phyloP scores from a whole-genome alignment of 2,888 invertebrate genomes.

The Andrena bucephala region DNA sequence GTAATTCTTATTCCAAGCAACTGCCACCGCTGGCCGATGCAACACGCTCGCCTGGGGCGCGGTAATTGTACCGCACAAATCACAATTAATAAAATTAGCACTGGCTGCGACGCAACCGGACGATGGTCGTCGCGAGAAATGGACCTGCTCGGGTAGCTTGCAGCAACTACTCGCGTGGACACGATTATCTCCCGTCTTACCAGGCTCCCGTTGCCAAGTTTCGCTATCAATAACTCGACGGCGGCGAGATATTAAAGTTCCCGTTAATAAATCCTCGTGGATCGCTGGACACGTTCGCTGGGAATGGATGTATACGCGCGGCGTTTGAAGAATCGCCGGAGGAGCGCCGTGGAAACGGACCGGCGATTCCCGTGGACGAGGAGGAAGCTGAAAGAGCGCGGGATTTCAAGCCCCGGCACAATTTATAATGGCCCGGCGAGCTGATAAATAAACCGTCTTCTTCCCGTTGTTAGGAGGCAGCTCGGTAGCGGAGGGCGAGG shows the following conservation, averaged over 20 bases:
- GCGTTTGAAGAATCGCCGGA: slow-evolving; percentile 7
- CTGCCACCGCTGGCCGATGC: background rate
- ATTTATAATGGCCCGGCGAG: slow-evolving; percentile 28
- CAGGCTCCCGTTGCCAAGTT: slow-evolving; percentile 1
- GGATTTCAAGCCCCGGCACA: background rate
- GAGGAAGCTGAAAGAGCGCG: background rate
- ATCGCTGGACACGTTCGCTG: slow-evolving; percentile 7
- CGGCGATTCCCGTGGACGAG: background rate
- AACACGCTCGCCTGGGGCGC: too few species aligned
- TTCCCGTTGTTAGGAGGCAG: background rate
- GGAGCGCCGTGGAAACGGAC: slow-evolving; percentile 6
- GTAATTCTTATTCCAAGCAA: slow-evolving; percentile 5
- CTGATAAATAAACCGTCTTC: slow-evolving; percentile 40
- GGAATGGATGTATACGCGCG: background rate
- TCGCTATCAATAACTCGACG: slow-evolving; percentile 19
- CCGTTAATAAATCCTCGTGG: slow-evolving; percentile 32
- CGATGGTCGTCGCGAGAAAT: background rate
- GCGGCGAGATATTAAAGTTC: slow-evolving; percentile 7
- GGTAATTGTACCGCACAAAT: slow-evolving; percentile 15
- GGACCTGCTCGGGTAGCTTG: background rate
- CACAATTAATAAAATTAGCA: slow-evolving; percentile 30
- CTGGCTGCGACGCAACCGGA: background rate
- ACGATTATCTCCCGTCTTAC: slow-evolving; percentile 6
- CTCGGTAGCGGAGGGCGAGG: background rate
- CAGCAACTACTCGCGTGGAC: background rate